These are phyloP conservation scores for Marronus borbonicus DNA, from an alignment of 2,888 invertebrate genomes.

Conservation along the genomic window DNA sequence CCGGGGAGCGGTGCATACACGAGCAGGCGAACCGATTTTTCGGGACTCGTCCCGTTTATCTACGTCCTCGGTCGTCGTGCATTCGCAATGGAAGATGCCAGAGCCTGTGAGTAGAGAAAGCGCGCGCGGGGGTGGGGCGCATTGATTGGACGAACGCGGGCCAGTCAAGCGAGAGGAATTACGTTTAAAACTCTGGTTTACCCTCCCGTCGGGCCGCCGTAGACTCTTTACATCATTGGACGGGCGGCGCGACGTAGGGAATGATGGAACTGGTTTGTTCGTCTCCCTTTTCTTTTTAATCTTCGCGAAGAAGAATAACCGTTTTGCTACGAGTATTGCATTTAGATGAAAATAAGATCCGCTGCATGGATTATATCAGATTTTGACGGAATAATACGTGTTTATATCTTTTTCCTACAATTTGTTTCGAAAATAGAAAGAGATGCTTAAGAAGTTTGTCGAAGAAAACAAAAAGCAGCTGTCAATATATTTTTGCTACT, in stretches of 20 bases:
- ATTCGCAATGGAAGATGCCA: conserved; percentile 47
- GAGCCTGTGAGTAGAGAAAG: neutral
- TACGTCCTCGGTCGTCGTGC: conserved; percentile 20
- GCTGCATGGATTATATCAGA: neutral
- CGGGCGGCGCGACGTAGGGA: conserved; percentile 21
- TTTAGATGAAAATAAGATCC: conserved; percentile 11
- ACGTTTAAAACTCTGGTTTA: conserved; percentile 68
- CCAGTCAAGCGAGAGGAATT: conserved; percentile 71
- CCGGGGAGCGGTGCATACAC: conserved; percentile 2
- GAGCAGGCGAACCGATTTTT: conserved; percentile 14
- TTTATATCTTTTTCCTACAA: no score
- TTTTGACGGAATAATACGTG: no score
- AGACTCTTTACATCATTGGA: conserved; percentile 50
- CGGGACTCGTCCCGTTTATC: conserved; percentile 31
- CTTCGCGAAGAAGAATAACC: neutral
- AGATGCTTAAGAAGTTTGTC: no score
- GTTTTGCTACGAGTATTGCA: neutral
- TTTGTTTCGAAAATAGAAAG: no score
- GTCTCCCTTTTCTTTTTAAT: conserved; percentile 30
- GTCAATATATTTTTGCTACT: no score
- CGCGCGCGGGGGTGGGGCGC: conserved; percentile 64
- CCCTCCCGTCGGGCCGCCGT: conserved; percentile 40
- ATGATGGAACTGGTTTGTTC: conserved; percentile 43
- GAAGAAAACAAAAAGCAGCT: no score
- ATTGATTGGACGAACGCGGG: conserved; percentile 71